These are phyloP conservation scores for Nettapus auritus DNA, from an alignment of 2,113 vertebrate genomes.

Conservation along the genomic window DNA sequence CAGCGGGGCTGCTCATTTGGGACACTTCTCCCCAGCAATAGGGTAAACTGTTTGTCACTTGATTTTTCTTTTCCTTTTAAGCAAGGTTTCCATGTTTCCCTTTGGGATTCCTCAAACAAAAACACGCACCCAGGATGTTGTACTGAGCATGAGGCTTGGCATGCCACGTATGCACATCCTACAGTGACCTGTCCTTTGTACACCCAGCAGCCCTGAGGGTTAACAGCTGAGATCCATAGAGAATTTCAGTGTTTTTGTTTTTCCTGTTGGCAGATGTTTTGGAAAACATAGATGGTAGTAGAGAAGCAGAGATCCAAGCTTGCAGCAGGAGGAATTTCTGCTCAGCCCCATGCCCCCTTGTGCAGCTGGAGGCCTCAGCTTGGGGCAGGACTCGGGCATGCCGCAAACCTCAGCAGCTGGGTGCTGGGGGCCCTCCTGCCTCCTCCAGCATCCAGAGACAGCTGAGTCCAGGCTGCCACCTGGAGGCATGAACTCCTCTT, in stretches of 20 bases:
- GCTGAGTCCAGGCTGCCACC: neutral
- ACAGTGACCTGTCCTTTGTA: neutral
- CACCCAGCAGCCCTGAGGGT: neutral
- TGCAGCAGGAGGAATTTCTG: neutral
- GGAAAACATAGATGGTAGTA: neutral
- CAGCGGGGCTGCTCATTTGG: neutral
- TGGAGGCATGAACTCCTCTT: neutral
- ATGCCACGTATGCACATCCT: fast-evolving
- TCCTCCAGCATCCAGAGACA: neutral
- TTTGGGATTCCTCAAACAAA: neutral
- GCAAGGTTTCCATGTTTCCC: neutral
- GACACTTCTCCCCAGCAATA: neutral
- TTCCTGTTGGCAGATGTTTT: neutral
- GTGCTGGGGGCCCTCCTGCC: neutral
- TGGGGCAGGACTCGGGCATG: neutral
- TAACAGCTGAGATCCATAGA: neutral
- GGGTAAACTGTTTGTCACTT: neutral
- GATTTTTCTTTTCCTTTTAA: neutral
- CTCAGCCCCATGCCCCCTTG: neutral
- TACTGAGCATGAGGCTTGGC: neutral
- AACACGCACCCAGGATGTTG: neutral
- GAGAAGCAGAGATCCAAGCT: neutral
- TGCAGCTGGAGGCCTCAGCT: neutral
- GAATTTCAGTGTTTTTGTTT: neutral
- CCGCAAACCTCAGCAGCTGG: neutral